Percentiles rank a stretch among this genome's conserved stretches.
These are phyloP conservation scores for Rhodeus uyekii DNA, from an alignment of 2,797 vertebrate genomes.

Conservation along the genomic window DNA sequence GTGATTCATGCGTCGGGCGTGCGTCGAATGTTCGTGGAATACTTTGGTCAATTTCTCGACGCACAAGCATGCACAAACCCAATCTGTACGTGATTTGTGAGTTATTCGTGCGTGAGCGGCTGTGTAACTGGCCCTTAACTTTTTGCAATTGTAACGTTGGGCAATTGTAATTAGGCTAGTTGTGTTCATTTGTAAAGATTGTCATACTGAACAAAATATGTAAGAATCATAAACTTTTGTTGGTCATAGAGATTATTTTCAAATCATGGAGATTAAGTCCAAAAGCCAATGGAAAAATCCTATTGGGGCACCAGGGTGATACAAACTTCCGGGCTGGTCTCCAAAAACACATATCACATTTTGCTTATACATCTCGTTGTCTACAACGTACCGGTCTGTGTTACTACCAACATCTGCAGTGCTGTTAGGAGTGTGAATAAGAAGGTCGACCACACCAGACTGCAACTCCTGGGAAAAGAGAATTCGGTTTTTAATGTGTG, in stretches of 20 bases:
- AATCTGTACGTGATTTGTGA: no score
- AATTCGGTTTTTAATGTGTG: not conserved
- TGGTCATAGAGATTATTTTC: not conserved
- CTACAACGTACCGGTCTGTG: conserved; percentile 76
- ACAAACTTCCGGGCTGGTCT: no score
- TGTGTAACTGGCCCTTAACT: not conserved
- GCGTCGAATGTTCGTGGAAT: no score
- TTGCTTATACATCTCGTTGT: not conserved
- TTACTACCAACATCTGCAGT: conserved; percentile 83
- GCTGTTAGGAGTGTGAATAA: conserved; percentile 82
- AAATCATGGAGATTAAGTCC: not conserved
- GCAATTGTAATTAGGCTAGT: not conserved
- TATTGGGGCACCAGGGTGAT: not conserved
- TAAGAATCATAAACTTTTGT: not conserved
- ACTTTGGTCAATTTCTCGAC: no score
- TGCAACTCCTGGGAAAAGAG: conserved; percentile 75
- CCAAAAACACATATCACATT: not conserved
- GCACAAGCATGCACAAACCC: no score
- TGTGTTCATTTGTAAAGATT: not conserved
- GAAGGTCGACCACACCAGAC: conserved; percentile 79
- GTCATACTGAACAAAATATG: not conserved
- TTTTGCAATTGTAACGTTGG: no score
- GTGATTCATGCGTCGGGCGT: no score
- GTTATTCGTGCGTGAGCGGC: no score
- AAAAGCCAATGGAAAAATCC: not conserved